Evolutionary conservation across 2,797 vertebrate genomes (phyloP).

Genomic region (Sebastes variabilis): DNA sequence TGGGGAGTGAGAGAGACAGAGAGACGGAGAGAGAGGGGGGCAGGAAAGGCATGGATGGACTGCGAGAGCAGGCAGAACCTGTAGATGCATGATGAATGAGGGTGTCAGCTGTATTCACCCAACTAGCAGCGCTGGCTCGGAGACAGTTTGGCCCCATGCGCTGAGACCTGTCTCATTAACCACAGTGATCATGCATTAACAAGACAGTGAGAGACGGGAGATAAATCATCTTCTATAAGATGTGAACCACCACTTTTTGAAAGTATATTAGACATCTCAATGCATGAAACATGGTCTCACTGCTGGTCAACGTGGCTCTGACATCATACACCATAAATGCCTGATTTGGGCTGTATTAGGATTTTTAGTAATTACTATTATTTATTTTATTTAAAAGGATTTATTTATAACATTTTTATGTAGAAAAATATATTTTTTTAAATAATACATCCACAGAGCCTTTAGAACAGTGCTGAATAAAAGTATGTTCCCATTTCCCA

Average conservation of each 20-base stretch:
- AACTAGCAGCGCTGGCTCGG: slow-evolving; percentile 43
- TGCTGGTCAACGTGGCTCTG: neutral
- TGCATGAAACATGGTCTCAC: neutral
- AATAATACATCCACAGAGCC: neutral
- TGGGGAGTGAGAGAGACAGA: neutral
- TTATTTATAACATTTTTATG: neutral
- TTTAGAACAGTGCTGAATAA: neutral
- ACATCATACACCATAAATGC: neutral
- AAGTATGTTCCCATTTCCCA: neutral
- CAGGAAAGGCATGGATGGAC: slow-evolving; percentile 7
- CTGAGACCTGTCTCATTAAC: slow-evolving; percentile 72
- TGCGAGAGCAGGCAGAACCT: slow-evolving; percentile 44
- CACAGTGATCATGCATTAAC: slow-evolving; percentile 58
- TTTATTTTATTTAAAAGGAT: neutral
- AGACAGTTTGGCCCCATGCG: slow-evolving; percentile 37
- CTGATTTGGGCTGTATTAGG: neutral
- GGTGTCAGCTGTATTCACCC: slow-evolving; percentile 67
- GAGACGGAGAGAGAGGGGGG: neutral
- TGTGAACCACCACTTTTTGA: neutral
- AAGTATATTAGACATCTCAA: neutral
- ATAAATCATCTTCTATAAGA: slow-evolving; percentile 30
- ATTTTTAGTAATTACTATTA: neutral
- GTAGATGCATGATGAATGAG: slow-evolving; percentile 73
- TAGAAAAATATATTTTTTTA: neutral
- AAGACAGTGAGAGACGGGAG: neutral